phyloP scores from a whole-genome alignment of 2,113 vertebrate genomes.

The Ovis canadensis region DNA sequence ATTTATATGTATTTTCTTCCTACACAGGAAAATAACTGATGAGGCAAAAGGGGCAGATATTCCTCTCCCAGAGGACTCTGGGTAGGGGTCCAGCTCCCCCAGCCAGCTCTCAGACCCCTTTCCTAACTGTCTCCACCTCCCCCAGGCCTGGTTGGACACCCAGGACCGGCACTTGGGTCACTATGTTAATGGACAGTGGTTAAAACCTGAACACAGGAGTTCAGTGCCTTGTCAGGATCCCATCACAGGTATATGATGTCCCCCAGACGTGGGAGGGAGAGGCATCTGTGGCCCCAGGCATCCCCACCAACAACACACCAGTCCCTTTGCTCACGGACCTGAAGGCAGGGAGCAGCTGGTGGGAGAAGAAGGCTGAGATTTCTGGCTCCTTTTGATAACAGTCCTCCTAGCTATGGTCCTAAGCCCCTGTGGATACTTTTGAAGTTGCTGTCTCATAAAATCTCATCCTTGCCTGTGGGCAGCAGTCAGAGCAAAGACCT shows the following conservation, averaged over 20 bases:
- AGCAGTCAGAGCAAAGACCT: neutral
- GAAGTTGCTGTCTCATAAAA: neutral
- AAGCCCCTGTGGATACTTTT: neutral
- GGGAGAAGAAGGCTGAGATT: neutral
- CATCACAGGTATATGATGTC: slow-evolving; percentile 65
- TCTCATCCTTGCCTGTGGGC: neutral
- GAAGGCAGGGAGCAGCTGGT: neutral
- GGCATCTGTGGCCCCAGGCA: rapidly evolving
- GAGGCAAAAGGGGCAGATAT: neutral
- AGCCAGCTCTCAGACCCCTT: neutral
- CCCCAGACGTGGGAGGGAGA: neutral
- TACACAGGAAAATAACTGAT: neutral
- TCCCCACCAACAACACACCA: neutral
- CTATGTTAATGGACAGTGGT: slow-evolving; percentile 74
- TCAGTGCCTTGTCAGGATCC: slow-evolving; percentile 65
- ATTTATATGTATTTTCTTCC: neutral
- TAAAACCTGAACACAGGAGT: slow-evolving; percentile 66
- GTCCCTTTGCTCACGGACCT: neutral
- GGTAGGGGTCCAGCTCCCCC: neutral
- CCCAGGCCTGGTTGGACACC: slow-evolving; percentile 78
- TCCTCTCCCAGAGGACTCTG: neutral
- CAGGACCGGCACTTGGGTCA: slow-evolving; percentile 74
- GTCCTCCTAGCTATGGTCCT: neutral
- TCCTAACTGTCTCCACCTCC: neutral
- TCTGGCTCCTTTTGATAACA: neutral